Conservation (phyloP, 2,888 invertebrate species). For the Pachycephus smyrnensis region DNA sequence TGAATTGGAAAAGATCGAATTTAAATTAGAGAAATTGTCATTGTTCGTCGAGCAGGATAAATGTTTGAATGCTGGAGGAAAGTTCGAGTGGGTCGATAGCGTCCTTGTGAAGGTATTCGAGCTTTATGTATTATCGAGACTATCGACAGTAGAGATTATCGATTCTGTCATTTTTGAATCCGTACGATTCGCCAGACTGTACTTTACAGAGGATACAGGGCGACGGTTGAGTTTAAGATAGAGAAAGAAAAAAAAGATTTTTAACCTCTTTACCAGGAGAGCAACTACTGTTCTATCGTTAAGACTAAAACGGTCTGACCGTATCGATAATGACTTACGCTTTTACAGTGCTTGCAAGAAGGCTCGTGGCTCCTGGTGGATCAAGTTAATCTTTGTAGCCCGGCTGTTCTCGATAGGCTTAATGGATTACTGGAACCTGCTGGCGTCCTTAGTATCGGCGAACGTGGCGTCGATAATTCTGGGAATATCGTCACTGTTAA, state of each 20-base stretch:
- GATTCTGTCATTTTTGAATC: neutral
- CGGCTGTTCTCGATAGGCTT: constrained; percentile 95
- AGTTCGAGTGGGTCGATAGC: constrained; percentile 94
- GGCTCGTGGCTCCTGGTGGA: constrained; percentile 90
- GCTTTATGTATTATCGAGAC: neutral
- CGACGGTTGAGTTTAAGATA: neutral
- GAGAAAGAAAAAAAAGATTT: neutral
- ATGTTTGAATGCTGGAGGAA: constrained; percentile 84
- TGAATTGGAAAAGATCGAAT: constrained; percentile 57
- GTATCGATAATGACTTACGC: constrained; percentile 13
- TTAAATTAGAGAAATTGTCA: constrained; percentile 65
- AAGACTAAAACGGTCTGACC: neutral
- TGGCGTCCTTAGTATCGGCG: constrained; percentile 89
- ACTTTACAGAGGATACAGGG: neutral
- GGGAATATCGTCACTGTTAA: constrained; percentile 79
- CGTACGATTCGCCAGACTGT: neutral
- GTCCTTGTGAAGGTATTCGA: constrained; percentile 79
- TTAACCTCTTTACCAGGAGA: neutral
- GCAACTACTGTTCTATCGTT: neutral
- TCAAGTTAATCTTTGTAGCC: constrained; percentile 95
- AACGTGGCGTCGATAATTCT: constrained; percentile 83
- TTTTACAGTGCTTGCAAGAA: constrained; percentile 76
- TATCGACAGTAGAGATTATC: neutral
- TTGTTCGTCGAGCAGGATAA: constrained; percentile 69
- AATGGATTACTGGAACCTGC: constrained; percentile 95